phyloP scores from a whole-genome alignment of 1,140 invertebrate species.

The Bombus consobrinus region DNA sequence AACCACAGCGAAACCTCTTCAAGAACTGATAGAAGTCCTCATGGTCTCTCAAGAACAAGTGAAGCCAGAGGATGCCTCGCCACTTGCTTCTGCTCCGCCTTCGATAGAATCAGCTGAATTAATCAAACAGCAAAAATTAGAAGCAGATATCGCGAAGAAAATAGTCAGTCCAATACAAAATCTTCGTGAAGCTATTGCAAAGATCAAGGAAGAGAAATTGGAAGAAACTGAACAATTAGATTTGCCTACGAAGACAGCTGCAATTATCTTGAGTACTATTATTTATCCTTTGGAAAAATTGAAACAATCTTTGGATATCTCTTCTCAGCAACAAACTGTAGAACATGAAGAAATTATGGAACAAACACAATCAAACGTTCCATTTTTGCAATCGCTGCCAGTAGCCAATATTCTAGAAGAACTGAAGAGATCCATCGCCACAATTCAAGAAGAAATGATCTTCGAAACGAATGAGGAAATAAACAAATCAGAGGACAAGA shows the following conservation, averaged over 20 bases:
- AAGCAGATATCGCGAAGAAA: conserved; percentile 6
- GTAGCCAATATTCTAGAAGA: conserved; percentile 30
- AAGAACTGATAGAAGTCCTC: conserved; percentile 72
- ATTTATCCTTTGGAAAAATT: conserved; percentile 54
- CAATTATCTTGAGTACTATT: conserved; percentile 20
- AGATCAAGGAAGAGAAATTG: conserved; percentile 33
- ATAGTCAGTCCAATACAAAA: conserved; percentile 33
- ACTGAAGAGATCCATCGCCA: conserved; percentile 45
- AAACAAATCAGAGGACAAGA: not conserved
- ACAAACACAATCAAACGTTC: not conserved
- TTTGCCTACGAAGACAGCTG: not conserved
- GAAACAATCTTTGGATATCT: conserved; percentile 25
- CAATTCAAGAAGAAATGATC: conserved; percentile 44
- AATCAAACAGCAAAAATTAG: not conserved
- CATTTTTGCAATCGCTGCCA: not conserved
- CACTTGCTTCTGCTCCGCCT: conserved; percentile 21
- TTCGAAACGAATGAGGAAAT: not conserved
- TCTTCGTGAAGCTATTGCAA: conserved; percentile 26
- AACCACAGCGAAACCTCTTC: conserved; percentile 65
- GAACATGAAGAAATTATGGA: conserved; percentile 2
- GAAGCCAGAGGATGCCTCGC: conserved; percentile 23
- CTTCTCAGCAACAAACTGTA: conserved; percentile 5
- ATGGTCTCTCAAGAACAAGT: conserved; percentile 57
- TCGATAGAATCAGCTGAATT: conserved; percentile 11
- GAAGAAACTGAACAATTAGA: conserved; percentile 21